These are phyloP conservation scores for Agonopterix alstromeriana DNA, from an alignment of 2,888 invertebrate species.

Conservation along the genomic window DNA sequence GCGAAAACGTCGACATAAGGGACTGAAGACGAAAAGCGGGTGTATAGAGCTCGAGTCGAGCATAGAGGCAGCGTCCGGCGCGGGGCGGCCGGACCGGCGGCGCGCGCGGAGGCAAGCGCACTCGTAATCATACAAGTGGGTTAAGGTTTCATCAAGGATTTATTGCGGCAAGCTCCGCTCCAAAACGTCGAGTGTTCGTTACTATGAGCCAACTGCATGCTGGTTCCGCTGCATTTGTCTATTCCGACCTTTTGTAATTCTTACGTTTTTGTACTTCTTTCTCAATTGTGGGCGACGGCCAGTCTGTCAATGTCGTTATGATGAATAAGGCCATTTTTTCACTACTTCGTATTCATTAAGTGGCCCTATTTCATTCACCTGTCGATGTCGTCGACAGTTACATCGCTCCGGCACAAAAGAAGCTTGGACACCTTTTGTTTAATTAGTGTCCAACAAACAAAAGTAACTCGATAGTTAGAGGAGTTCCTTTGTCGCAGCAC, in stretches of 20 bases:
- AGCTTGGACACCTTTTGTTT: constrained; percentile 58
- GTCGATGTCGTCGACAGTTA: constrained; percentile 43
- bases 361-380: constrained; percentile 45
- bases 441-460: constrained; percentile 65
- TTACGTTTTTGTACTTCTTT: constrained; percentile 21
- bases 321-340: constrained; percentile 32
- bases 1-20: background rate
- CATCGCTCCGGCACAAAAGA: constrained; percentile 36
- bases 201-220: constrained; percentile 69
- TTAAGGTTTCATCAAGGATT: constrained; percentile 77
- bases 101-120: constrained; percentile 43
- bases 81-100: background rate
- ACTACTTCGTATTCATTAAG: constrained; percentile 20
- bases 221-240: constrained; percentile 69
- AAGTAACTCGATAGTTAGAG: constrained; percentile 66
- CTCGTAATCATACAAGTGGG: constrained; percentile 75
- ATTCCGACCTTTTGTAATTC: constrained; percentile 42
- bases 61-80: constrained; percentile 27
- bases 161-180: constrained; percentile 76
- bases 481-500: constrained; percentile 52
- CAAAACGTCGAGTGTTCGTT: constrained; percentile 66
- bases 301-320: constrained; percentile 42
- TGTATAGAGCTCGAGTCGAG: constrained; percentile 34
- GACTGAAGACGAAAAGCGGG: constrained; percentile 33
- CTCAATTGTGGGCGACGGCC: constrained; percentile 43